A percentile compares a stretch with the other conserved stretches of the same genome.
Evolutionary conservation across 2,797 vertebrate species (phyloP).

Genomic region (Psittacula echo): DNA sequence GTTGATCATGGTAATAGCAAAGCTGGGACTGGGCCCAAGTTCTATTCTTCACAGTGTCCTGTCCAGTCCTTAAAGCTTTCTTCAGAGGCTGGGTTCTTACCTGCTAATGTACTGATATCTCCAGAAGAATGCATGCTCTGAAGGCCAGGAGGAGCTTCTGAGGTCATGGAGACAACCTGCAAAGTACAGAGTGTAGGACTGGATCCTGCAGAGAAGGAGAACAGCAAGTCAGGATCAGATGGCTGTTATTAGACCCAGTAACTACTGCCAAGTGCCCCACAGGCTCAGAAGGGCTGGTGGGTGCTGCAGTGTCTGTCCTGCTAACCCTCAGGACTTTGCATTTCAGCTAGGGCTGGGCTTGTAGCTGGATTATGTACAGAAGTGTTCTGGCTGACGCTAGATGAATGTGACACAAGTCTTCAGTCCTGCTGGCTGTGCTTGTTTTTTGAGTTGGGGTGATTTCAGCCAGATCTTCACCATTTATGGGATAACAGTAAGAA

Average conservation of each 20-base stretch:
- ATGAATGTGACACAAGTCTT: neutral
- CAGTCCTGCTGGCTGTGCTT: neutral
- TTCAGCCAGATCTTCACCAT: neutral
- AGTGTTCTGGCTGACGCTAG: neutral
- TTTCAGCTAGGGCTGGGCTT: neutral
- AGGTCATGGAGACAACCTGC: neutral
- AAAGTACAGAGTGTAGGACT: neutral
- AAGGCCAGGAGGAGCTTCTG: neutral
- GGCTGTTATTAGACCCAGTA: neutral
- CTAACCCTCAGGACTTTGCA: neutral
- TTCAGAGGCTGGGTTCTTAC: neutral
- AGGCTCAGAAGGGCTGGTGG: neutral
- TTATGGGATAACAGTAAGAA: neutral
- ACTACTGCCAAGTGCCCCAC: too few species aligned
- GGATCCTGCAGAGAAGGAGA: neutral
- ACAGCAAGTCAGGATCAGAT: fast-evolving
- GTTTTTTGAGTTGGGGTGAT: neutral
- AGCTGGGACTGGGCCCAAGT: neutral
- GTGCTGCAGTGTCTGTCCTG: neutral
- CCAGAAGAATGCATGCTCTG: neutral
- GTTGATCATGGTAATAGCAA: neutral
- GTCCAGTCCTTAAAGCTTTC: neutral
- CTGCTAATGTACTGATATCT: neutral
- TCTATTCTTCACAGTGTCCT: neutral
- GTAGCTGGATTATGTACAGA: neutral